Percentiles rank a stretch among this genome's conserved stretches.
phyloP scores from a whole-genome alignment of 2,797 vertebrate species.

The Pangasius sanitwongsei region DNA sequence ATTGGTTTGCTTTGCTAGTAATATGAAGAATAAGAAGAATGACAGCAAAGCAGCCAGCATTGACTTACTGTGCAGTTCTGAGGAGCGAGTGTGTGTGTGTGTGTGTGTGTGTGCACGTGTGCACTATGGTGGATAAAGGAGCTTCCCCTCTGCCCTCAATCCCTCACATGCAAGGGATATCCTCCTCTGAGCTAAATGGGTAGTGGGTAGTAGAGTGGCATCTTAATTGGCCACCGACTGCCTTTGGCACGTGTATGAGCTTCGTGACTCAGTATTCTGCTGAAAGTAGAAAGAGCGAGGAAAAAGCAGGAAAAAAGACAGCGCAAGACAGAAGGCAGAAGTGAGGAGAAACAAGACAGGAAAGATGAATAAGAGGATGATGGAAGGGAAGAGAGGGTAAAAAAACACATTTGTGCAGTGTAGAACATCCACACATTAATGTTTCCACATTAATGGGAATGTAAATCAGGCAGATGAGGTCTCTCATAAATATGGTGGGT shows the following conservation, averaged over 20 bases:
- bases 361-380: not conserved
- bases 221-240: constrained; percentile 67
- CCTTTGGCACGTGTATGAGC: constrained; percentile 67
- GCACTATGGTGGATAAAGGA: not conserved
- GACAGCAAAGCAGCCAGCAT: not conserved
- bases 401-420: not conserved
- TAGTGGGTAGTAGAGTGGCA: constrained; percentile 53
- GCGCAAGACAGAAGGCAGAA: not conserved
- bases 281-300: constrained; percentile 4
- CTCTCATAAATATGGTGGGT: constrained; percentile 49
- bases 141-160: constrained; percentile 34
- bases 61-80: not conserved
- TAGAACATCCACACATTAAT: not conserved
- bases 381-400: not conserved
- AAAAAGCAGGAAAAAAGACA: not conserved
- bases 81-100: not conserved
- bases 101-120: not conserved
- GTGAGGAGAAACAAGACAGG: not conserved
- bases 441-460: not conserved
- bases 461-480: constrained; percentile 47
- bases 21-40: no score
- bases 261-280: constrained; percentile 65
- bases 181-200: constrained; percentile 47
- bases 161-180: constrained; percentile 46
- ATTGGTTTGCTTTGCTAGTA: no score